These are phyloP conservation scores for Cyanoramphus novaezelandiae DNA, from an alignment of 2,113 vertebrate species.

Conservation along the genomic window DNA sequence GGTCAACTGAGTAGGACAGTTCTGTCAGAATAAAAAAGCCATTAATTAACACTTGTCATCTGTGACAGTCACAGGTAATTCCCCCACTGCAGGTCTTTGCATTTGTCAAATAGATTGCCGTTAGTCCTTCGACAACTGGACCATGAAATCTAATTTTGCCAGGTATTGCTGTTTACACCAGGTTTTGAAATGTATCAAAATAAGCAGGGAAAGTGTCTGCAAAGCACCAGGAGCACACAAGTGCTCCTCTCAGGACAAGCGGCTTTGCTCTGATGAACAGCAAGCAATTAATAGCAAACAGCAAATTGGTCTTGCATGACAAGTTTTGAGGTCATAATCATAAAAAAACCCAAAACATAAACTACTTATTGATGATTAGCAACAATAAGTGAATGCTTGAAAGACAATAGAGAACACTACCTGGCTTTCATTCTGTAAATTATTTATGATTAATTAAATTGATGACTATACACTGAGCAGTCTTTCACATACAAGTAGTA, in stretches of 20 bases:
- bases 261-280: background rate
- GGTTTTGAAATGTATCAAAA: background rate
- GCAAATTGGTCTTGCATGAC: background rate
- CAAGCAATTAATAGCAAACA: background rate
- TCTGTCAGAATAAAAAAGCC: background rate
- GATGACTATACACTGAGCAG: background rate
- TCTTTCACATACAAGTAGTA: background rate
- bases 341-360: fast-evolving
- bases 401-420: background rate
- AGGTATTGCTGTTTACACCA: background rate
- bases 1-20: background rate
- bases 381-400: background rate
- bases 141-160: conserved; percentile 16
- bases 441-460: background rate
- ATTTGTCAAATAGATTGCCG: background rate
- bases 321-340: background rate
- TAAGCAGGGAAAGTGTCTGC: background rate
- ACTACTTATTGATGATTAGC: background rate
- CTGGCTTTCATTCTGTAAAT: background rate
- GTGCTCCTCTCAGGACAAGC: background rate
- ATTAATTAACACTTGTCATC: conserved; percentile 30
- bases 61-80: conserved; percentile 10
- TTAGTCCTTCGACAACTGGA: background rate
- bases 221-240: background rate
- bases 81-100: background rate